Conservation (phyloP, 1,140 invertebrate species). For the Diachasmimorpha longicaudata region DNA sequence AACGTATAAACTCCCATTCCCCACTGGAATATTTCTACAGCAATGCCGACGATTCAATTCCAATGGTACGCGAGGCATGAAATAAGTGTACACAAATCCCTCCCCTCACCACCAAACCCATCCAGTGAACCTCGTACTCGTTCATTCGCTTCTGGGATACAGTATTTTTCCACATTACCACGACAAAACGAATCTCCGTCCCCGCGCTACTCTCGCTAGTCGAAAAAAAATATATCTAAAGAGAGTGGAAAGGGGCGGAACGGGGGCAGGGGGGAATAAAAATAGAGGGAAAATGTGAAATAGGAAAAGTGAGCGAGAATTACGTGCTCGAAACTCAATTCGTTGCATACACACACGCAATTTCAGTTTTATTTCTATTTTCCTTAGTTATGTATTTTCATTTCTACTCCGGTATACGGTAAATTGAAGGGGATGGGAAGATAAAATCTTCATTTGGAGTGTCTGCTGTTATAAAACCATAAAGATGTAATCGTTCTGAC, state of each 20-base stretch:
- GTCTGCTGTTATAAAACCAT: constrained; percentile 39
- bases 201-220: not conserved
- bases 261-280: not conserved
- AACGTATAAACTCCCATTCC: constrained; percentile 20
- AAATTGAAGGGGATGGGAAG: not conserved
- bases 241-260: not conserved
- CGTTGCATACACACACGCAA: constrained; percentile 13
- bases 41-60: constrained; percentile 38
- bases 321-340: constrained; percentile 22
- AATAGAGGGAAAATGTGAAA: not conserved
- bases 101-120: not conserved
- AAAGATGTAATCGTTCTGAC: constrained; percentile 38
- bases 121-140: not conserved
- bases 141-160: constrained; percentile 11
- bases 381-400: not conserved
- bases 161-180: constrained; percentile 34
- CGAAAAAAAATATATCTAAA: not conserved
- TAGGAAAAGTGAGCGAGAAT: constrained; percentile 23
- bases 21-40: constrained; percentile 16
- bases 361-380: not conserved
- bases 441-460: constrained; percentile 32
- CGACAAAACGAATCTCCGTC: constrained; percentile 36
- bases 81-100: constrained; percentile 41
- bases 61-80: constrained; percentile 43
- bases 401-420: not conserved